A percentile compares a stretch with the other conserved stretches of the same genome.
Evolutionary conservation across 2,113 vertebrate genomes (phyloP).

Genomic region (Cervus canadensis): DNA sequence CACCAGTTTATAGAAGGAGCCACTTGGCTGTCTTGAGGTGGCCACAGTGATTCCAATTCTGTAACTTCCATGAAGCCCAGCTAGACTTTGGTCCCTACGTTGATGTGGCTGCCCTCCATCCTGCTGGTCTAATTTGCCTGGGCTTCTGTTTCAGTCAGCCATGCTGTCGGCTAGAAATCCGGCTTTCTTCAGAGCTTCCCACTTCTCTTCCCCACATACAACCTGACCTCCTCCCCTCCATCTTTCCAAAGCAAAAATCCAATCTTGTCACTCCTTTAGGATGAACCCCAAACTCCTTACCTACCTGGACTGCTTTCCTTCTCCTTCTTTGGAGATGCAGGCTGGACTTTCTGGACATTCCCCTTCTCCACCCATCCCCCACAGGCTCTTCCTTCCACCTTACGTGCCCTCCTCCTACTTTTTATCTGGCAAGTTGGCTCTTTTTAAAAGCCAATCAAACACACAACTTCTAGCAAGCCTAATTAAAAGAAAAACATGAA

Average conservation of each 20-base stretch:
- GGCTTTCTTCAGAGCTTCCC: neutral
- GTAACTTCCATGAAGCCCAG: neutral
- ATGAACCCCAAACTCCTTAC: neutral
- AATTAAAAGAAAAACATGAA: neutral
- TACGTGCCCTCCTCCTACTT: neutral
- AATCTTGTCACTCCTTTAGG: neutral
- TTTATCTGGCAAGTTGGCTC: neutral
- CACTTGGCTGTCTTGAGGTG: neutral
- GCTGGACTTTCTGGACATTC: neutral
- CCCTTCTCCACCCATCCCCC: neutral
- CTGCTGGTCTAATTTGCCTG: neutral
- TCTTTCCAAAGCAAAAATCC: neutral
- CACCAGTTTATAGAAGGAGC: neutral
- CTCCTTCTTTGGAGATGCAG: neutral
- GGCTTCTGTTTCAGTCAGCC: neutral
- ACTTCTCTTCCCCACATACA: neutral
- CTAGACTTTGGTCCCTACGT: neutral
- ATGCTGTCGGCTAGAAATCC: neutral
- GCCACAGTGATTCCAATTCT: neutral
- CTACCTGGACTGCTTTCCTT: neutral
- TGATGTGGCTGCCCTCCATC: neutral
- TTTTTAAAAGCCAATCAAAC: neutral
- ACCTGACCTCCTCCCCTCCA: neutral
- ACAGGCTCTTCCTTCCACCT: neutral
- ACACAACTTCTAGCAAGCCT: neutral